Conservation (phyloP, 2,113 vertebrate genomes). For the Pipra filicauda region DNA sequence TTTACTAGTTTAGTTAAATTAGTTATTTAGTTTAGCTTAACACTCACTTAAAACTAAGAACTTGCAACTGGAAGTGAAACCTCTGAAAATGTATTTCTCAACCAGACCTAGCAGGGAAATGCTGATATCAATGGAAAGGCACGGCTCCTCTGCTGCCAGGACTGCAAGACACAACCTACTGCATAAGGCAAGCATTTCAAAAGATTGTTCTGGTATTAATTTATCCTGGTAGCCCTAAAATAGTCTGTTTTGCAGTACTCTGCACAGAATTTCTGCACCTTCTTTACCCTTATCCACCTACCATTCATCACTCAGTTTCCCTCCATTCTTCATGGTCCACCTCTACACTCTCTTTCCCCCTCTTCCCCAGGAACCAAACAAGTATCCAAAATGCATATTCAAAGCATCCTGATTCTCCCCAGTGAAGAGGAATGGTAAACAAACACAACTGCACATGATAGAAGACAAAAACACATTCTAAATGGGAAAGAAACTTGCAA, state of each 20-base stretch:
- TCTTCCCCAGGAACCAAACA: not conserved
- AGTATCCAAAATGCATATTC: not conserved
- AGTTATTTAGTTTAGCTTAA: not conserved
- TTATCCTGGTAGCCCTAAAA: not conserved
- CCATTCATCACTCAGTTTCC: fast-evolving
- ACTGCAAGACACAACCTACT: not conserved
- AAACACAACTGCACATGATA: not conserved
- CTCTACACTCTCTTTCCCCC: not conserved
- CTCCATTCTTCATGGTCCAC: not conserved
- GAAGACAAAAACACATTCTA: not conserved
- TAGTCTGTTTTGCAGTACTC: not conserved
- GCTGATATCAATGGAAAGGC: not conserved
- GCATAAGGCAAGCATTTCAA: not conserved
- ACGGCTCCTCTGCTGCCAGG: not conserved
- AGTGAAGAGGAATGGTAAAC: not conserved
- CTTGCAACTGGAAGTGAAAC: not conserved
- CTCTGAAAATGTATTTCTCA: not conserved
- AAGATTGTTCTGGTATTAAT: not conserved
- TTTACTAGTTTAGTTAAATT: not conserved
- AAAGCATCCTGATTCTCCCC: not conserved
- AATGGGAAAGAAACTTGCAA: not conserved
- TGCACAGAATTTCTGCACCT: not conserved
- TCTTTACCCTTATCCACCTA: not conserved
- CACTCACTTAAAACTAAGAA: not conserved
- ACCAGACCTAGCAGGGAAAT: not conserved